Evolutionary conservation across 1,140 invertebrate genomes (phyloP), one percentile per base, ranked within the genome.

Genomic region (Dendroctonus valens): DNA sequence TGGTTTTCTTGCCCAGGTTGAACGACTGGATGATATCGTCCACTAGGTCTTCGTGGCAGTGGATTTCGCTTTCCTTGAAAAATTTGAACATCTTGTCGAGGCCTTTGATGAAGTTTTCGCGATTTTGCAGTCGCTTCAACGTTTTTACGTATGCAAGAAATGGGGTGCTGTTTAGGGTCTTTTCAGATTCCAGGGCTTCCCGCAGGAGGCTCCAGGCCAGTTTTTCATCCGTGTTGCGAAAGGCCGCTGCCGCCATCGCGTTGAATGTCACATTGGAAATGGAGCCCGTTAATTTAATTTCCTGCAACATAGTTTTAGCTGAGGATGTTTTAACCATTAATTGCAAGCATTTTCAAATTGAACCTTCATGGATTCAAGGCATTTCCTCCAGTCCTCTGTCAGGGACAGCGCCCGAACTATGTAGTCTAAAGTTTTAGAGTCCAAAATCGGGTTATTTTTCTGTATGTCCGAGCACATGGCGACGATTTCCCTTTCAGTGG

Each of bases 311-410:
- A 41, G 15, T 42, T 42, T 58, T 44, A n/a, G 37, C 50, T 37
- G 9, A 49, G 3, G 14, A 40, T 9, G 12, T 51, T 40, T 51
- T 57, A 40, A 0, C 12, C 11, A 1, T 63, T 40, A 61, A 40
- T 11, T 46, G 15, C 5, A n/a, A 40, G 8, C 5, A 41, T 52
- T n/a, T 9, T 12, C 7, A 41, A 6, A 42, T 26, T 26, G 44
- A 42, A 66, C 64, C 48, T 51, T 8, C 46, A 67, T 55, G 39
- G 91, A 69, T 69, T 84, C 78, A 2, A 85, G 48, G 59, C 82
- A 80, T 63, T 86, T 81, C 69, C 81, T 79, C 87, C 88, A 90
- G 59, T 83, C 72, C 60, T 76, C 73, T 9, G 90, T 88, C 41
- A 83, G 71, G 69, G 84, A 85, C 4, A 92, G 73, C 2, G 82